phyloP scores from a whole-genome alignment of 1,140 invertebrate species.

The Drosophila lacertosa region DNA sequence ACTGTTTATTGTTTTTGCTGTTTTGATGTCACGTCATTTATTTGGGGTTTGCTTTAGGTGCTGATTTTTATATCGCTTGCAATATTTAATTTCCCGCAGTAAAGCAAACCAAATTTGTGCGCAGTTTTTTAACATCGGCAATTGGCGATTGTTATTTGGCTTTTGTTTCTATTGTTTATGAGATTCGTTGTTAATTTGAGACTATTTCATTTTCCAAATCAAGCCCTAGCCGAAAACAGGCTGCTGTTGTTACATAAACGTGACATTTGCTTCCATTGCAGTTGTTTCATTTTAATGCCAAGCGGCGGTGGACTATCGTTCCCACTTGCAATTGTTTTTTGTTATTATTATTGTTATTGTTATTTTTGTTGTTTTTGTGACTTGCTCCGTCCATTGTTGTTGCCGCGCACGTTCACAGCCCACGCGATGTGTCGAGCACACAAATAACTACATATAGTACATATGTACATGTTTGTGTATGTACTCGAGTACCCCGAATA shows the following conservation, averaged over 20 bases:
- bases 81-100: constrained; percentile 59
- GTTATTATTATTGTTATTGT: constrained; percentile 27
- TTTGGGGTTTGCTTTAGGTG: constrained; percentile 46
- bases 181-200: constrained; percentile 52
- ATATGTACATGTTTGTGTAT: not conserved
- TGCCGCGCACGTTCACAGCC: constrained; percentile 47
- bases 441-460: constrained; percentile 4
- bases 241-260: constrained; percentile 58
- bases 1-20: constrained; percentile 43
- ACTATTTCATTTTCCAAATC: constrained; percentile 32
- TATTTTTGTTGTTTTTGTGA: constrained; percentile 17
- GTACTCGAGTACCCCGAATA: not conserved
- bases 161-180: constrained; percentile 39
- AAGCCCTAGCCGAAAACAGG: constrained; percentile 27
- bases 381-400: constrained; percentile 12
- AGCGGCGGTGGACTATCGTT: not conserved
- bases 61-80: constrained; percentile 43
- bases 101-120: constrained; percentile 51
- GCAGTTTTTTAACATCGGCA: constrained; percentile 27
- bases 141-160: constrained; percentile 47
- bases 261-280: constrained; percentile 62
- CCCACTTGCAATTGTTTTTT: constrained; percentile 2
- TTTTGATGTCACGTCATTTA: constrained; percentile 65
- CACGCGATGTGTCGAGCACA: constrained; percentile 33
- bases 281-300: constrained; percentile 40